These are phyloP conservation scores for Drosophila paranaensis DNA, from an alignment of 2,888 invertebrate species.

Conservation along the genomic window DNA sequence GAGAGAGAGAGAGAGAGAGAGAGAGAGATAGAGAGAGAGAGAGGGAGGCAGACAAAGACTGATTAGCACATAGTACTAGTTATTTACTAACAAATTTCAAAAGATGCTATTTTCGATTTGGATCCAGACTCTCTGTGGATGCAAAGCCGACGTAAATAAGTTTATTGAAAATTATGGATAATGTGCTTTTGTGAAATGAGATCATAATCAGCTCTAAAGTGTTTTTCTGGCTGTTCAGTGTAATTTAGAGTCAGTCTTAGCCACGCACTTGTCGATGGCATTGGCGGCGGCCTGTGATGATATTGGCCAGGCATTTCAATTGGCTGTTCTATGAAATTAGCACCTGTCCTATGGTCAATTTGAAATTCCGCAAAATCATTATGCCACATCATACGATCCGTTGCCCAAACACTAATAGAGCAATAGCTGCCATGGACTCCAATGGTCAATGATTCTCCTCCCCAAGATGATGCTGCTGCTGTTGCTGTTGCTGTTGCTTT, in stretches of 20 bases:
- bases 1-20: too few relatives aligned
- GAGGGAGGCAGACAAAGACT: too few relatives aligned
- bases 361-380: constrained; percentile 83
- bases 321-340: constrained; percentile 82
- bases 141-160: background rate
- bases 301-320: constrained; percentile 71
- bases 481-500: constrained; percentile 40
- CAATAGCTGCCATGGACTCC: constrained; percentile 65
- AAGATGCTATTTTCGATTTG: too few relatives aligned
- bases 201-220: constrained; percentile 21
- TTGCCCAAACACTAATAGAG: constrained; percentile 77
- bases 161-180: background rate
- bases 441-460: constrained; percentile 41
- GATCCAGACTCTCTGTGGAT: background rate
- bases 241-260: constrained; percentile 73
- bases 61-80: too few relatives aligned
- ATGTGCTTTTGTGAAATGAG: constrained; percentile 7
- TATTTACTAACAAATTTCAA: too few relatives aligned
- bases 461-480: constrained; percentile 8
- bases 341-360: constrained; percentile 82
- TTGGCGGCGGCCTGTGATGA: constrained; percentile 69
- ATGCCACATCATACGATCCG: constrained; percentile 65
- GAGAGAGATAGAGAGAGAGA: too few relatives aligned
- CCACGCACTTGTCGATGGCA: constrained; percentile 67
- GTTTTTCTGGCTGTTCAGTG: constrained; percentile 44